These are phyloP conservation scores for Cheilinus undulatus DNA, from an alignment of 2,113 vertebrate genomes.

Conservation along the genomic window DNA sequence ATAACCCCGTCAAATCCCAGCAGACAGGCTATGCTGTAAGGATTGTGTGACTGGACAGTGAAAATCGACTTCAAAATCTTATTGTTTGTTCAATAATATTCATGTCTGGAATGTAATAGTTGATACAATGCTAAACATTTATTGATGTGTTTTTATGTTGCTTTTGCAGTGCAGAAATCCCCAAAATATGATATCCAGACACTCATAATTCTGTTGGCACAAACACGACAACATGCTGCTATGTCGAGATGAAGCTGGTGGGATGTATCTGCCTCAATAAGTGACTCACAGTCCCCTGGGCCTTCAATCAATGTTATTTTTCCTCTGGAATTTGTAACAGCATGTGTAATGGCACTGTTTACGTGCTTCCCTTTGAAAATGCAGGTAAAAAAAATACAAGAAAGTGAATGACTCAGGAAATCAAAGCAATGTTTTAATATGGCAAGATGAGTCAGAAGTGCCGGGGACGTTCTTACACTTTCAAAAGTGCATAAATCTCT, in stretches of 20 bases:
- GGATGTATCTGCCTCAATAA: conserved; percentile 58
- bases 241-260: conserved; percentile 54
- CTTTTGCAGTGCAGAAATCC: conserved; percentile 14
- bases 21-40: conserved; percentile 3
- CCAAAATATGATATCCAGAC: conserved; percentile 54
- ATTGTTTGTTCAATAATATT: neutral
- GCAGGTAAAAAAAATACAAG: conserved; percentile 17
- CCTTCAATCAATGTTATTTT: conserved; percentile 67
- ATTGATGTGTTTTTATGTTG: conserved; percentile 13
- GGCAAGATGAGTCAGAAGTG: conserved; percentile 37
- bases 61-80: conserved; percentile 21
- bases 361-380: conserved; percentile 36
- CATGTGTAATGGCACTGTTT: conserved; percentile 47
- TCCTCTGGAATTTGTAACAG: conserved; percentile 55
- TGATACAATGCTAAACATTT: conserved; percentile 9
- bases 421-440: conserved; percentile 58
- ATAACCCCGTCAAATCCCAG: conserved; percentile 18
- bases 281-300: conserved; percentile 53
- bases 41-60: conserved; percentile 1
- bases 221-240: conserved; percentile 56
- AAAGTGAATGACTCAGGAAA: conserved; percentile 41
- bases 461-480: conserved; percentile 20
- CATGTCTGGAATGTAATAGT: conserved; percentile 4
- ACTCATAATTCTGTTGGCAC: conserved; percentile 70
- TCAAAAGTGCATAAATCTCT: conserved; percentile 43